Evolutionary conservation across 2,113 vertebrate species (phyloP).

Genomic region (Macrotis lagotis): DNA sequence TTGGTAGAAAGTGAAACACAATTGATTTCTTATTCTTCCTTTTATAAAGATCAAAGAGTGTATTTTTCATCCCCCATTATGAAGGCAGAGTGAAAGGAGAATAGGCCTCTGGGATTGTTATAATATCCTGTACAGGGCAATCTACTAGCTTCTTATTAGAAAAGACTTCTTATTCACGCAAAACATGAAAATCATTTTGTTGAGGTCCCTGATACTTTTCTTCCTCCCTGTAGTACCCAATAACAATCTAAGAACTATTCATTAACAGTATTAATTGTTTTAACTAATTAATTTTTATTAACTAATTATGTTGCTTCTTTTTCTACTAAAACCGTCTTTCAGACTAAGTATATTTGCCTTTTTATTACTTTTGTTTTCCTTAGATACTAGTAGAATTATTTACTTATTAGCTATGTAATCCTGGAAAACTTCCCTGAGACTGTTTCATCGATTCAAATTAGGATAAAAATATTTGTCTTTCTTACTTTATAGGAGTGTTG

Average conservation of each 20-base stretch:
- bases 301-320: neutral
- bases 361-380: neutral
- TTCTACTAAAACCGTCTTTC: neutral
- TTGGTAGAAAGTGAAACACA: conserved; percentile 79
- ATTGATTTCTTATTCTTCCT: conserved; percentile 82
- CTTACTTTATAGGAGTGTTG: neutral
- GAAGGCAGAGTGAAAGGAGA: conserved; percentile 76
- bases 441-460: neutral
- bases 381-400: neutral
- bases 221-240: neutral
- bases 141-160: conserved; percentile 75
- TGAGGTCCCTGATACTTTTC: conserved; percentile 59
- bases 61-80: conserved; percentile 80
- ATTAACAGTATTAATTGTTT: no score
- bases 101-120: conserved; percentile 80
- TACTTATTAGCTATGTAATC: neutral
- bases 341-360: neutral
- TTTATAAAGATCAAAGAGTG: conserved; percentile 80
- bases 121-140: conserved; percentile 78
- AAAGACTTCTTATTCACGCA: conserved; percentile 76
- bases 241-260: neutral
- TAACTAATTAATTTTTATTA: no score
- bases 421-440: neutral
- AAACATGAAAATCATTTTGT: conserved; percentile 75
- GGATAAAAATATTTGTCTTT: neutral